phyloP scores from a whole-genome alignment of 2,797 vertebrate species.

The Nothura maculosa region DNA sequence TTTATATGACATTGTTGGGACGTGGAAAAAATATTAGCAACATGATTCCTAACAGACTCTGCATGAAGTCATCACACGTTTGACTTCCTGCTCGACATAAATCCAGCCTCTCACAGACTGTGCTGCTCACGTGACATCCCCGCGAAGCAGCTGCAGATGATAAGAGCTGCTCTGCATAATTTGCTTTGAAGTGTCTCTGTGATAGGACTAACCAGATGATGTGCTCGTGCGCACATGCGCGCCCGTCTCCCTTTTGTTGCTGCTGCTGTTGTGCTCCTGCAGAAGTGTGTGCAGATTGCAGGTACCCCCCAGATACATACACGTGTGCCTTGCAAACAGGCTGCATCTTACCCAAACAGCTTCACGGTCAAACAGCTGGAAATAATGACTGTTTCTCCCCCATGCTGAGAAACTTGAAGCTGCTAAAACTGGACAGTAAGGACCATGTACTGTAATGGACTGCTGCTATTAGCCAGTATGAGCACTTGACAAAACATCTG shows the following conservation, averaged over 20 bases:
- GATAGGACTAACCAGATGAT: conserved; percentile 56
- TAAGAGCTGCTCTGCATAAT: conserved; percentile 62
- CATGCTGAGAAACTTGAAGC: neutral
- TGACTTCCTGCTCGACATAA: conserved; percentile 76
- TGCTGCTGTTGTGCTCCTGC: neutral
- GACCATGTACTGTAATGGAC: neutral
- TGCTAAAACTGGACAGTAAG: conserved; percentile 18
- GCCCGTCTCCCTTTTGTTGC: neutral
- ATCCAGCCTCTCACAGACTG: conserved; percentile 73
- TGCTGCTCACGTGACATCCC: conserved; percentile 54
- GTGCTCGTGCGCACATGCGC: neutral
- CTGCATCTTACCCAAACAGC: neutral
- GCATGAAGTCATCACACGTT: conserved; percentile 67
- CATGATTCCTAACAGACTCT: conserved; percentile 75
- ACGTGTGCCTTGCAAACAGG: neutral
- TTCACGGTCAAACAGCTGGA: neutral
- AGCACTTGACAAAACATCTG: conserved; percentile 4
- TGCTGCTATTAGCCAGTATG: neutral
- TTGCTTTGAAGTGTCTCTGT: conserved; percentile 70
- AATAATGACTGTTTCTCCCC: neutral
- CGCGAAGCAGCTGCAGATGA: conserved; percentile 78
- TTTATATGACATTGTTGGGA: conserved; percentile 56
- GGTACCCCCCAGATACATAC: neutral
- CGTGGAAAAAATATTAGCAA: conserved; percentile 60
- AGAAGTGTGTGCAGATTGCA: conserved; percentile 31